phyloP scores from a whole-genome alignment of 2,797 vertebrate species.

The Champsocephalus gunnari region DNA sequence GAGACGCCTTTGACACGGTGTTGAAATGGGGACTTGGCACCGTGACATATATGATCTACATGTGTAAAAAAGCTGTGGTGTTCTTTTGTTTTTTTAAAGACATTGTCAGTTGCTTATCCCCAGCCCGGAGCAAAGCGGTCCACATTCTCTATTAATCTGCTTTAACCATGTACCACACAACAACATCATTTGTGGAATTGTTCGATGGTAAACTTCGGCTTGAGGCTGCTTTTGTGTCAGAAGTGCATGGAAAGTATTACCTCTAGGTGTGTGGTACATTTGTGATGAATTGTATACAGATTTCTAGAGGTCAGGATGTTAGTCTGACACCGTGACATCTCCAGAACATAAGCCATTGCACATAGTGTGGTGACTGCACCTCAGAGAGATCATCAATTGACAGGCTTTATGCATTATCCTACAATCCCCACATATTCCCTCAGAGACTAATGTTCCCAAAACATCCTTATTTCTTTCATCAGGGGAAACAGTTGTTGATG shows the following conservation, averaged over 20 bases:
- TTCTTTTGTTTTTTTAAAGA: slow-evolving; percentile 54
- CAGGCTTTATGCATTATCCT: slow-evolving; percentile 54
- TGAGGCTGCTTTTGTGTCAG: slow-evolving; percentile 60
- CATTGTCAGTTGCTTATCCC: slow-evolving; percentile 74
- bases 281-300: slow-evolving; percentile 59
- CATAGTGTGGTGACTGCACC: slow-evolving; percentile 33
- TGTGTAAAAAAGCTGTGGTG: slow-evolving; percentile 80
- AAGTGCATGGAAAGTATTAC: slow-evolving; percentile 76
- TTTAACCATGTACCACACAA: slow-evolving; percentile 79
- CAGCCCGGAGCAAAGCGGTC: slow-evolving; percentile 70
- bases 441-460: slow-evolving; percentile 23
- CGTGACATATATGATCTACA: slow-evolving; percentile 82
- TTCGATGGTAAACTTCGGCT: slow-evolving; percentile 75
- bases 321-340: slow-evolving; percentile 69
- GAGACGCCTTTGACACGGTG: slow-evolving; percentile 83
- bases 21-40: slow-evolving; percentile 87
- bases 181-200: slow-evolving; percentile 77
- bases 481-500: slow-evolving; percentile 40
- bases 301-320: slow-evolving; percentile 67
- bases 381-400: slow-evolving; percentile 52
- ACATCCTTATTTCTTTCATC: slow-evolving; percentile 44
- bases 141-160: slow-evolving; percentile 84
- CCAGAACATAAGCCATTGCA: slow-evolving; percentile 69
- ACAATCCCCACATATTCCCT: neutral
- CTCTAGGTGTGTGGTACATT: slow-evolving; percentile 71